Evolutionary conservation across 2,113 vertebrate genomes (phyloP).

Genomic region (Carlito syrichta): DNA sequence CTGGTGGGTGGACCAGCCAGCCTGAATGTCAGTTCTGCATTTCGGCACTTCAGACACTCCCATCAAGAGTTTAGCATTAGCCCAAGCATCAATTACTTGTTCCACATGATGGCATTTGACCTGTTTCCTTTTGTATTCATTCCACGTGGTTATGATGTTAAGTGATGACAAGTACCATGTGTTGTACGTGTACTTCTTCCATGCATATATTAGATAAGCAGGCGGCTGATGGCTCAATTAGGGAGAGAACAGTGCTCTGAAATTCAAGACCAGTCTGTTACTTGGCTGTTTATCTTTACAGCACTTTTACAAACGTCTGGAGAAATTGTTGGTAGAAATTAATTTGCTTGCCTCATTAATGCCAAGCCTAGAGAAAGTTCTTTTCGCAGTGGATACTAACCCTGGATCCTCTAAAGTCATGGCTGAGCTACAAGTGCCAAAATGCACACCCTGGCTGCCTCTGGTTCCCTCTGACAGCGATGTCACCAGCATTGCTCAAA

Average conservation of each 20-base stretch:
- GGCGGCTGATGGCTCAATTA: slow-evolving; percentile 23
- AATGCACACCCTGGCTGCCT: slow-evolving; percentile 47
- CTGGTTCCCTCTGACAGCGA: neutral
- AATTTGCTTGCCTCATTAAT: slow-evolving; percentile 43
- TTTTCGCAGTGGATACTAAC: slow-evolving; percentile 43
- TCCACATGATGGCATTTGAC: slow-evolving; percentile 44
- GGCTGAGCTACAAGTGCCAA: slow-evolving; percentile 69
- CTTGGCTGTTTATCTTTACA: slow-evolving; percentile 6
- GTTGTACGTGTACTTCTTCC: slow-evolving; percentile 29
- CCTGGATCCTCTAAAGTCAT: slow-evolving; percentile 39
- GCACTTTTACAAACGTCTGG: slow-evolving; percentile 61
- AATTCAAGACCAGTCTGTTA: slow-evolving; percentile 40
- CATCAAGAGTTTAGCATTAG: slow-evolving; percentile 64
- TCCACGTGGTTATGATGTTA: slow-evolving; percentile 20
- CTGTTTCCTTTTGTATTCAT: slow-evolving; percentile 16
- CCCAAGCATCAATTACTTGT: slow-evolving; percentile 17
- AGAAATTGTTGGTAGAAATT: neutral
- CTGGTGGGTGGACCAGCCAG: neutral
- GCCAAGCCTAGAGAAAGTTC: slow-evolving; percentile 68
- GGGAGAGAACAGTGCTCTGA: neutral
- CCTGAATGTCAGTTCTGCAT: slow-evolving; percentile 9
- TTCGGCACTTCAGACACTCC: slow-evolving; percentile 71
- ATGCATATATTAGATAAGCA: slow-evolving; percentile 17
- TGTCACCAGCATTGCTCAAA: slow-evolving; percentile 7
- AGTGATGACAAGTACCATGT: neutral